Evolutionary conservation across 2,797 vertebrate genomes (phyloP).

Genomic region (Sebastes matsubarae): DNA sequence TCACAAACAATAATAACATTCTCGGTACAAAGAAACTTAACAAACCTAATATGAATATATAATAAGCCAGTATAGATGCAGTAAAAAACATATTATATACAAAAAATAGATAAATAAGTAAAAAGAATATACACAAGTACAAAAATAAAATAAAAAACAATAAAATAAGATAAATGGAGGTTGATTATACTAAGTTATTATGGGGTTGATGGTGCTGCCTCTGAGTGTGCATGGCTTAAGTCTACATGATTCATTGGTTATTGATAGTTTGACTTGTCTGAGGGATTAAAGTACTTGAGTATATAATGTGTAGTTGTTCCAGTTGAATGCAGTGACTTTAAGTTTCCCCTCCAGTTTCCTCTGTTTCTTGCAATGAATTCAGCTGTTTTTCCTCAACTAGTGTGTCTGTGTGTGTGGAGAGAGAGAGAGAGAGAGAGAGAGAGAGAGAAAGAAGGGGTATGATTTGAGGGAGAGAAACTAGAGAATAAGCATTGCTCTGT

Average conservation of each 20-base stretch:
- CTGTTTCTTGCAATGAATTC: conserved; percentile 5
- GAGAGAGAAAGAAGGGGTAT: neutral
- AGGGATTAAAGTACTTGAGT: conserved; percentile 10
- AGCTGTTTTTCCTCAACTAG: conserved; percentile 16
- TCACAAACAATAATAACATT: too few species aligned
- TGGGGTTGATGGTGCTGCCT: neutral
- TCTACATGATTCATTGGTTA: conserved; percentile 15
- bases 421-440: neutral
- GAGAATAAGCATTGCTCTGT: conserved; percentile 52
- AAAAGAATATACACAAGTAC: too few species aligned
- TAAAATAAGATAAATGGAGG: neutral
- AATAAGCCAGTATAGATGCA: too few species aligned
- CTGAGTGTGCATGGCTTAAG: neutral
- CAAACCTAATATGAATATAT: too few species aligned
- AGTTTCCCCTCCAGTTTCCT: neutral
- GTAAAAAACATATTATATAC: too few species aligned
- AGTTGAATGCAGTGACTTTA: conserved; percentile 5
- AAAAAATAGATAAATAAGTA: too few species aligned
- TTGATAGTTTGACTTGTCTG: conserved; percentile 33
- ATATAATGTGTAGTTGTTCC: conserved; percentile 1
- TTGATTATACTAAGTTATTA: neutral
- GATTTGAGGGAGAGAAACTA: neutral
- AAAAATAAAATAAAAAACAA: too few species aligned
- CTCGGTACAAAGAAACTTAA: too few species aligned
- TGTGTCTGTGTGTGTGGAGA: neutral